These are phyloP conservation scores for Malacosoma neustria DNA, from an alignment of 2,888 invertebrate species.

Conservation along the genomic window DNA sequence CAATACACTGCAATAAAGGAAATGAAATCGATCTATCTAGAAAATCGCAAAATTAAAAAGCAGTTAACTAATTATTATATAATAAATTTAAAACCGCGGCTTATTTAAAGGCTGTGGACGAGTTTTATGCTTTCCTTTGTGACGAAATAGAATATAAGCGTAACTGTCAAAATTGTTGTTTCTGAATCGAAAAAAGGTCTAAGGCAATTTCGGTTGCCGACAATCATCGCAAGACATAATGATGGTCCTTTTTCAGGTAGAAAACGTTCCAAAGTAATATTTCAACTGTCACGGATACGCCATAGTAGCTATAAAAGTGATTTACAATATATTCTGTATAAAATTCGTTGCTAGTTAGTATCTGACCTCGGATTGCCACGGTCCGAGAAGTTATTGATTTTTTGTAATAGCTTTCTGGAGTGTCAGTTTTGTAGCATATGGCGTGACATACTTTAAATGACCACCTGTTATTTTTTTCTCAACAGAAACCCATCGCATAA, in stretches of 20 bases:
- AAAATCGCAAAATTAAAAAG: too few species aligned
- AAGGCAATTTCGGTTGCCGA: conserved; percentile 62
- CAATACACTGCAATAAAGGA: too few species aligned
- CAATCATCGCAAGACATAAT: conserved; percentile 63
- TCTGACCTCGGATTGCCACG: conserved; percentile 57
- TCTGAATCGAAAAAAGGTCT: conserved; percentile 41
- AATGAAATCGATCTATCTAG: too few species aligned
- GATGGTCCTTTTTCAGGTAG: conserved; percentile 70
- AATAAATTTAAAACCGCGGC: too few species aligned
- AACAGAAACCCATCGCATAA: conserved; percentile 19
- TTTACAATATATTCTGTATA: conserved; percentile 65
- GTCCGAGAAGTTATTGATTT: conserved; percentile 57
- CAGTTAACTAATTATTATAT: too few species aligned
- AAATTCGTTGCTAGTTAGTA: conserved; percentile 65
- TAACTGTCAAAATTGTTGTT: conserved; percentile 54
- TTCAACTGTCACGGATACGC: conserved; percentile 63
- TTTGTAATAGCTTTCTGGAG: conserved; percentile 45
- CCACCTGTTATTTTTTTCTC: conserved; percentile 41
- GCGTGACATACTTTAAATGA: conserved; percentile 53
- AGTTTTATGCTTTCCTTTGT: conserved; percentile 25
- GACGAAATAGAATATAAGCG: conserved; percentile 31
- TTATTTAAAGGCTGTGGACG: conserved; percentile 37
- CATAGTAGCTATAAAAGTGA: conserved; percentile 64
- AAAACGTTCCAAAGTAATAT: conserved; percentile 65
- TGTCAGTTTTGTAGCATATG: conserved; percentile 49